Evolutionary conservation across 2,888 invertebrate genomes (phyloP).

Genomic region (Phaedon cochleariae): DNA sequence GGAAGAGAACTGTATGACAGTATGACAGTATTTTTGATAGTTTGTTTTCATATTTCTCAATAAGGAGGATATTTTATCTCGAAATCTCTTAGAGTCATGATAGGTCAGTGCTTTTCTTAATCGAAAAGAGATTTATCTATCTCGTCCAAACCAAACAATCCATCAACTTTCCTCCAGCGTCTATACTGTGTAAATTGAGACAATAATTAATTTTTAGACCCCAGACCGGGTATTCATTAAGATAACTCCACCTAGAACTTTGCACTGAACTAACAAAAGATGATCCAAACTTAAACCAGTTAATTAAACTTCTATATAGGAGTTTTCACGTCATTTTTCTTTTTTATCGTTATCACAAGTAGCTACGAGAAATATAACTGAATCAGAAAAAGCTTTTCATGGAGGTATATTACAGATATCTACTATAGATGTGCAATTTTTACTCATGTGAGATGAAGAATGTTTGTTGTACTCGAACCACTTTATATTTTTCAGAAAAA

Average conservation of each 20-base stretch:
- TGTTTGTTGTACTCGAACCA: no score
- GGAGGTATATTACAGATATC: not conserved
- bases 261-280: slow-evolving; percentile 19
- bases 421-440: no score
- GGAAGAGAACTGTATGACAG: no score
- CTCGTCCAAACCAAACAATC: not conserved
- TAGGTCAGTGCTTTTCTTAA: not conserved
- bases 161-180: not conserved
- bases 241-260: slow-evolving; percentile 13
- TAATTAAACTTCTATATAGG: slow-evolving; percentile 25
- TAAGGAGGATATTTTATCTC: no score
- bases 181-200: not conserved
- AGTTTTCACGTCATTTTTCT: slow-evolving; percentile 3
- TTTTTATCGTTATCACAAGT: not conserved
- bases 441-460: no score
- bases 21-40: no score
- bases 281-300: slow-evolving; percentile 17
- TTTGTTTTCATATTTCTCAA: no score
- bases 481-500: no score
- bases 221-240: slow-evolving; percentile 3
- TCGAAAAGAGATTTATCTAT: not conserved
- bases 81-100: no score
- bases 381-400: not conserved
- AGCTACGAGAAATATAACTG: not conserved
- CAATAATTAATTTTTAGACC: slow-evolving; percentile 4